A percentile compares a stretch with the other conserved stretches of the same genome.
Evolutionary conservation across 2,797 vertebrate genomes (phyloP).

Genomic region (Phataginus tetradactyla): DNA sequence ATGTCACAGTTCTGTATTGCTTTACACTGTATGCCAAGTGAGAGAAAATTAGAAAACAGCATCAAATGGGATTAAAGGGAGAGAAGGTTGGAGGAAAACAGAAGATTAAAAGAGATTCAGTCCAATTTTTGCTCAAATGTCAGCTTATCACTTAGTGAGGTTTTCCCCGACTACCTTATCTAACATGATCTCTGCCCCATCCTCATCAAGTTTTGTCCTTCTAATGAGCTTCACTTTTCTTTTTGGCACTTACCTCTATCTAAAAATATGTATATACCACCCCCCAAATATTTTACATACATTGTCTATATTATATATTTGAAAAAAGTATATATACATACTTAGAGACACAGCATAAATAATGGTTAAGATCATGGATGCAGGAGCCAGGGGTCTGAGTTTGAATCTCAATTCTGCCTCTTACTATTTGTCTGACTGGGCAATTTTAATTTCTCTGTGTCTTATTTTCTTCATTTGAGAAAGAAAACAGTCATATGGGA

Average conservation of each 20-base stretch:
- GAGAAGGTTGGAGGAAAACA: background rate
- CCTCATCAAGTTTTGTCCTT: background rate
- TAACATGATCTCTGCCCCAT: background rate
- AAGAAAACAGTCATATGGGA: background rate
- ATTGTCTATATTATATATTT: background rate
- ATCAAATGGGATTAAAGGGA: conserved; percentile 31
- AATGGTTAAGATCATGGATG: background rate
- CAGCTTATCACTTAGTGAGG: background rate
- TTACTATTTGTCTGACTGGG: background rate
- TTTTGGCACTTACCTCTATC: background rate
- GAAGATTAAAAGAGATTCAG: conserved; percentile 16
- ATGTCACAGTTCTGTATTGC: background rate
- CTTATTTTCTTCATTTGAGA: conserved; percentile 43
- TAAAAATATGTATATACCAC: background rate
- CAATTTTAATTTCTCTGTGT: background rate
- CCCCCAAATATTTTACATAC: background rate
- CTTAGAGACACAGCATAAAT: background rate
- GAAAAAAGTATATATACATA: background rate
- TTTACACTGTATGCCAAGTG: background rate
- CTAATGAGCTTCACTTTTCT: background rate
- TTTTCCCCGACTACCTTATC: background rate
- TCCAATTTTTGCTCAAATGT: conserved; percentile 7
- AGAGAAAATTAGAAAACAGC: conserved; percentile 37
- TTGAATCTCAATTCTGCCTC: background rate
- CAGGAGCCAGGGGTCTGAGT: background rate